Conservation (phyloP, 2,797 vertebrate species). For the Intellagama lesueurii region DNA sequence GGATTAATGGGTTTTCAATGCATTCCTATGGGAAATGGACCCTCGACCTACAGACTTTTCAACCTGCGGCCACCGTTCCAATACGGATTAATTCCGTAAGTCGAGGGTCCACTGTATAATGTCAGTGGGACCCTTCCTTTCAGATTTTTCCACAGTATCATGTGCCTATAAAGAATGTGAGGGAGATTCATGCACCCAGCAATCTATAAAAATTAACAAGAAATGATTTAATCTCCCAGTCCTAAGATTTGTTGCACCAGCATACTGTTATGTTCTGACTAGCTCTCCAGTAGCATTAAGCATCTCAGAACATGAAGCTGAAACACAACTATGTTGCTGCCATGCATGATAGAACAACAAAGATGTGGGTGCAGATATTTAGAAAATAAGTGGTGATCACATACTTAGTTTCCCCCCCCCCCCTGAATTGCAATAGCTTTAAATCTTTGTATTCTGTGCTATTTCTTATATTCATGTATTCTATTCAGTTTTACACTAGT, state of each 20-base stretch:
- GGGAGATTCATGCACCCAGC: not conserved
- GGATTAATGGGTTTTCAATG: too few relatives aligned
- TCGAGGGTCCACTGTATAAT: too few relatives aligned
- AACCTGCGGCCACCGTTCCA: too few relatives aligned
- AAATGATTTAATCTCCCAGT: not conserved
- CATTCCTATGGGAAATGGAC: too few relatives aligned
- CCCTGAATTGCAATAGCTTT: not conserved
- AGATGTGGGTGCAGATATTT: not conserved
- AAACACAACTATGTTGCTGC: not conserved
- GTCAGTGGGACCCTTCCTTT: not conserved
- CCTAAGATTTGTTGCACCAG: not conserved
- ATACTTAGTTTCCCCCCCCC: not conserved
- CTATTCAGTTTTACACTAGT: conserved; percentile 7
- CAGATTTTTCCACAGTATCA: not conserved
- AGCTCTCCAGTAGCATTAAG: not conserved
- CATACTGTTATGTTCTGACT: not conserved
- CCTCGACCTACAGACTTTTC: too few relatives aligned
- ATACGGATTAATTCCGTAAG: too few relatives aligned
- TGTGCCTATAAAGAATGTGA: not conserved
- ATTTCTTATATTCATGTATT: not conserved
- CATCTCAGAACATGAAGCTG: conserved; percentile 2
- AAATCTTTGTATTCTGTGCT: not conserved
- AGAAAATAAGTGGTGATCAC: not conserved
- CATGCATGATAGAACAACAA: not conserved
- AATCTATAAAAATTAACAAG: not conserved